phyloP scores from a whole-genome alignment of 2,888 invertebrate genomes.

The Elysia crispata region DNA sequence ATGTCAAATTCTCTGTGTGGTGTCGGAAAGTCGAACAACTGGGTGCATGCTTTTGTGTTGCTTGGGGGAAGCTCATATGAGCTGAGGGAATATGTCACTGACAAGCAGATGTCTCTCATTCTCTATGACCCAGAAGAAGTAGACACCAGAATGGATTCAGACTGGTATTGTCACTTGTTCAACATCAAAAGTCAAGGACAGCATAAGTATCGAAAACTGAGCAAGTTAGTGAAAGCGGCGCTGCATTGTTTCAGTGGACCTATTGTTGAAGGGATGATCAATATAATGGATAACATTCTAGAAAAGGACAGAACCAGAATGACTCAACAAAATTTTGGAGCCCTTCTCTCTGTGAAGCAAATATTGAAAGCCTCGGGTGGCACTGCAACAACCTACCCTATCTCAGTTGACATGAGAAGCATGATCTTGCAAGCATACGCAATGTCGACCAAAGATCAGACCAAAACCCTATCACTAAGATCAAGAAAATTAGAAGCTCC shows the following conservation, averaged over 20 bases:
- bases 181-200: constrained; percentile 10
- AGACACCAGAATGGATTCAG: constrained; percentile 18
- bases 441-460: constrained; percentile 15
- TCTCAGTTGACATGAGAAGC: constrained; percentile 17
- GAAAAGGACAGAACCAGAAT: constrained; percentile 28
- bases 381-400: constrained; percentile 9
- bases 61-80: background rate
- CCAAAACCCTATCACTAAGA: constrained; percentile 17
- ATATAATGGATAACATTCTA: constrained; percentile 37
- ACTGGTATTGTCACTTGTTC: constrained; percentile 26
- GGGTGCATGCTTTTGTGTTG: background rate
- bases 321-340: constrained; percentile 21
- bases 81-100: constrained; percentile 1
- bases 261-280: constrained; percentile 32
- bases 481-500: constrained; percentile 3
- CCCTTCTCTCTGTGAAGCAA: constrained; percentile 23
- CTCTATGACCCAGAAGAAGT: constrained; percentile 1
- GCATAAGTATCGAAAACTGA: background rate
- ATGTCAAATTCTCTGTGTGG: constrained; percentile 1
- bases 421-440: constrained; percentile 15
- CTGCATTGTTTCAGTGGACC: constrained; percentile 32
- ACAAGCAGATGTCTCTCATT: constrained; percentile 25
- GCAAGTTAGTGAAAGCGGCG: constrained; percentile 12
- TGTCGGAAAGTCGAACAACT: constrained; percentile 1
- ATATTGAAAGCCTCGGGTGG: constrained; percentile 10